Base-by-base conservation (phyloP, 2,888 invertebrate species). In the Artemia sinica region DNA sequence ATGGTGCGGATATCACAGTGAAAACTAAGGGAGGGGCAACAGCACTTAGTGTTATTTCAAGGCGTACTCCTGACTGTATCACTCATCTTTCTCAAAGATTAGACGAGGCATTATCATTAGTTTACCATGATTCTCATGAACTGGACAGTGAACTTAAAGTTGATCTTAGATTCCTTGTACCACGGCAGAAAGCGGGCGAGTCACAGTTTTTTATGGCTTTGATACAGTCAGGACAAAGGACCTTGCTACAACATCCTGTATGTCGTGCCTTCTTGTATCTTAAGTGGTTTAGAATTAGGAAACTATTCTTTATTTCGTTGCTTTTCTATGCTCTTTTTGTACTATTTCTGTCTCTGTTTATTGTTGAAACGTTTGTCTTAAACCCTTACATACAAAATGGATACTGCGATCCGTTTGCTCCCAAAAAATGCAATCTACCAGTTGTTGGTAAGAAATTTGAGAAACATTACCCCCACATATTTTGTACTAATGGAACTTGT, bases 61-160 rank as follows among this genome's bases (percentile, higher is more conserved):
- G 89, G n/a, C 82, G 89, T 72, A 90, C 89, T 0, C 90, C 91
- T 0, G 88, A 89, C 73, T 87, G 89, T 8, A 82, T 90, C 65
- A 86, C 88, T 0, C 84, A 86, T 68, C 82, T 87, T 69, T 77
- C 86, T 68, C 79, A 82, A 66, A 86, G 87, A 75, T 82, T 90
- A 66, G 88, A 89, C 74, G 82, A 85, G 52, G 85, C 88, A 0
- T 86, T 90, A 13, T 85, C 85, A 73, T 82, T 88, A 9, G 87
- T 87, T 74, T 90, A 90, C 74, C 89, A 90, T 74, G 90, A 91
- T 76, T 81, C 90, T 48, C 89, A 89, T 0, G 90, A 91, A 74
- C 87, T 89, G 0, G 90, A 91, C 75, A 90, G 90, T 74, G 89
- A 90, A 76, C 81, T 90, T 3, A 86, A 84, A 76, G 76, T 86